These are phyloP conservation scores for Siniperca knerii DNA, from an alignment of 2,113 vertebrate species.

Conservation along the genomic window DNA sequence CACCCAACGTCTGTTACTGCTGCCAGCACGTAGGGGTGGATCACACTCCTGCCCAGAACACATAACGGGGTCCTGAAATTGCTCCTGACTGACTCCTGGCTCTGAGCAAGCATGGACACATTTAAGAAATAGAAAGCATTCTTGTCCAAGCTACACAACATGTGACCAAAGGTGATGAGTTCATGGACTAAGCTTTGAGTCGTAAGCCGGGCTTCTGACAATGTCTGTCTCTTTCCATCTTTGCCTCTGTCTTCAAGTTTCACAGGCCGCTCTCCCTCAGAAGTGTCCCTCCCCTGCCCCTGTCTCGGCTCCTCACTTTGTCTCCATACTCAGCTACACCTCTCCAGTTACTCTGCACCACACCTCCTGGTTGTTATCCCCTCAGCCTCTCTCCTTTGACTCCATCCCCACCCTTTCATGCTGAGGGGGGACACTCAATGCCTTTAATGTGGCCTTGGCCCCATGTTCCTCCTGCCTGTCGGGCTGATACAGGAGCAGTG, in stretches of 20 bases:
- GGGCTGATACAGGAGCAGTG: conserved; percentile 64
- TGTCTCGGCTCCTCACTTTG: conserved; percentile 57
- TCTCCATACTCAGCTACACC: conserved; percentile 76
- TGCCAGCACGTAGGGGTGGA: conserved; percentile 70
- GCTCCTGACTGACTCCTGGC: conserved; percentile 65
- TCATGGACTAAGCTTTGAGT: conserved; percentile 59
- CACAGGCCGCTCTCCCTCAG: conserved; percentile 64
- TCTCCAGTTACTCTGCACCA: conserved; percentile 91
- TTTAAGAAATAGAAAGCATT: conserved; percentile 65
- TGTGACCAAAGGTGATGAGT: conserved; percentile 68
- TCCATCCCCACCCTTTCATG: conserved; percentile 60
- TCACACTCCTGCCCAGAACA: conserved; percentile 57
- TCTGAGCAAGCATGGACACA: conserved; percentile 54
- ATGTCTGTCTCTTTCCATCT: conserved; percentile 58
- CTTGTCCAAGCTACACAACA: conserved; percentile 56
- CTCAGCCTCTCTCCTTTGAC: conserved; percentile 77
- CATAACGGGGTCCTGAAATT: conserved; percentile 53
- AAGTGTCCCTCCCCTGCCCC: conserved; percentile 58
- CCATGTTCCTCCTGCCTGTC: conserved; percentile 80
- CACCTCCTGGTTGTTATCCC: conserved; percentile 92
- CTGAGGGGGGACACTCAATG: conserved; percentile 85
- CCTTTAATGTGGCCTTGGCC: conserved; percentile 86
- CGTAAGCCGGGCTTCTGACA: conserved; percentile 52
- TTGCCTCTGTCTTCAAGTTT: conserved; percentile 71
- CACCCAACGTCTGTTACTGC: conserved; percentile 47